These are phyloP conservation scores for Allacma fusca DNA, from an alignment of 2,888 invertebrate species.

Conservation along the genomic window DNA sequence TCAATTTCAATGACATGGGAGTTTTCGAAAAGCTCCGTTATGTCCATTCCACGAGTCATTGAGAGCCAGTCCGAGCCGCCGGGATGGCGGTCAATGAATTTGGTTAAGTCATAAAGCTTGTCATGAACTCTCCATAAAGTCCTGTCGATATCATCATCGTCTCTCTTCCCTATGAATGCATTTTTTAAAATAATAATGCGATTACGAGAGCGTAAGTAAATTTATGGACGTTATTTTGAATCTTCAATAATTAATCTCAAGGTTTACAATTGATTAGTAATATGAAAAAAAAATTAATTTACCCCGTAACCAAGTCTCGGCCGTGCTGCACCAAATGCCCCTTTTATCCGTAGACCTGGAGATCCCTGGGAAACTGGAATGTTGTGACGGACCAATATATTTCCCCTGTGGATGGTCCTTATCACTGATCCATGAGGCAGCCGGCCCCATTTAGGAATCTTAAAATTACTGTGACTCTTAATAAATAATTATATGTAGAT, in stretches of 20 bases:
- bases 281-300: too few species aligned
- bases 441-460: too few species aligned
- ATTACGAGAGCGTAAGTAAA: not conserved
- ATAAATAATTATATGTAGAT: too few species aligned
- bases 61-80: slow-evolving; percentile 64
- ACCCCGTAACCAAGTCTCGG: slow-evolving; percentile 48
- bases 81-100: slow-evolving; percentile 68
- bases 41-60: slow-evolving; percentile 73
- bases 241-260: too few species aligned
- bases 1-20: slow-evolving; percentile 71
- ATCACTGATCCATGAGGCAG: not conserved
- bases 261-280: too few species aligned
- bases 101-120: slow-evolving; percentile 68
- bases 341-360: slow-evolving; percentile 43
- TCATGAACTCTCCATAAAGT: slow-evolving; percentile 62
- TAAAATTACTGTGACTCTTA: too few species aligned
- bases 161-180: slow-evolving; percentile 46
- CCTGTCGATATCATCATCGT: slow-evolving; percentile 57
- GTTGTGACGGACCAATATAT: not conserved
- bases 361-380: slow-evolving; percentile 28
- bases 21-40: slow-evolving; percentile 80
- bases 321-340: slow-evolving; percentile 36
- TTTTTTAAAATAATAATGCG: too few species aligned
- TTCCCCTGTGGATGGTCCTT: not conserved
- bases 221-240: too few species aligned